A percentile compares a stretch with the other conserved stretches of the same genome.
These are phyloP conservation scores for Cancer borealis DNA, from an alignment of 2,888 invertebrate species.

Conservation along the genomic window DNA sequence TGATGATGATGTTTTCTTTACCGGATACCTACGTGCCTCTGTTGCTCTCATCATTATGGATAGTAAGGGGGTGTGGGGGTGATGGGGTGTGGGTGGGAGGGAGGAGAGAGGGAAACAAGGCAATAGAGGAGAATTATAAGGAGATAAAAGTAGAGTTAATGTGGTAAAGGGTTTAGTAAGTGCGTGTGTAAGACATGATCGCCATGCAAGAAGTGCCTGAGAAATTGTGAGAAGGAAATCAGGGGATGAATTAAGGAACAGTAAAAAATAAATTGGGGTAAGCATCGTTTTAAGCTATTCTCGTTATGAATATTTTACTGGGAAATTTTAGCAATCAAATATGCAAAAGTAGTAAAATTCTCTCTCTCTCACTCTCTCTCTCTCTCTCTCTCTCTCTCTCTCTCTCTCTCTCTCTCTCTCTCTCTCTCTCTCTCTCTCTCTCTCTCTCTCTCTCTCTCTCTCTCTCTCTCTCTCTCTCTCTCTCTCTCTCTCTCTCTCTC, in stretches of 20 bases:
- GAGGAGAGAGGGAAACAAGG: conserved; percentile 5
- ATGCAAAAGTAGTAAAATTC: not conserved
- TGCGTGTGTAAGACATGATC: not conserved
- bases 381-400: conserved; percentile 12
- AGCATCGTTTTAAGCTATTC: not conserved
- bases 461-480: conserved; percentile 21
- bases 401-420: conserved; percentile 55
- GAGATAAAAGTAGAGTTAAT: not conserved
- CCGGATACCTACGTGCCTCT: conserved; percentile 26
- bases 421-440: conserved; percentile 38
- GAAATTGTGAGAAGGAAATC: not conserved
- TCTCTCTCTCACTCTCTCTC: not conserved
- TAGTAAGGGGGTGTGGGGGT: not conserved
- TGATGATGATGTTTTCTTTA: not conserved
- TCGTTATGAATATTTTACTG: not conserved
- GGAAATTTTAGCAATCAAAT: not conserved
- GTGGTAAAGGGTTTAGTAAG: not conserved
- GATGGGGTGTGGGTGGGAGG: not conserved
- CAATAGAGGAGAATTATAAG: not conserved
- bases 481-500: conserved; percentile 34
- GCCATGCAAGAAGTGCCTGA: not conserved
- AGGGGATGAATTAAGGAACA: not conserved
- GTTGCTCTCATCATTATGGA: conserved; percentile 35
- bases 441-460: conserved; percentile 30
- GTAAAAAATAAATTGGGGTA: not conserved